phyloP scores from a whole-genome alignment of 2,797 vertebrate genomes.

The Enteromius afrohamiltoni region DNA sequence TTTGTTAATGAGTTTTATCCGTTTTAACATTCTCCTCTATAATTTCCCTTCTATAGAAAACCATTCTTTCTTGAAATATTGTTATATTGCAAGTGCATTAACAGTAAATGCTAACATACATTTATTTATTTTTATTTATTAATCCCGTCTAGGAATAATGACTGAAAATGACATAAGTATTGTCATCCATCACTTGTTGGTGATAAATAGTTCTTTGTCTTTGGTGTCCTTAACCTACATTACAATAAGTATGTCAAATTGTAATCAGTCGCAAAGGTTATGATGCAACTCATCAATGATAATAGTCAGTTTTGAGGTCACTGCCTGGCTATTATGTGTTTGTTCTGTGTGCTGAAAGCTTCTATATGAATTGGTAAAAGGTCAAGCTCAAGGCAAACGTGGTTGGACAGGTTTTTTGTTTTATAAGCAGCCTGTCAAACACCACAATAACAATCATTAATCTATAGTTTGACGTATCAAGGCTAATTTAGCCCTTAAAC shows the following conservation, averaged over 20 bases:
- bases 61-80: neutral
- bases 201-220: neutral
- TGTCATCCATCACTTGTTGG: neutral
- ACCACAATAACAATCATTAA: conserved; percentile 13
- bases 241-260: neutral
- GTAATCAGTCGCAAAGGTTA: neutral
- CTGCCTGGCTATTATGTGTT: neutral
- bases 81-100: neutral
- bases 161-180: neutral
- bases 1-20: neutral
- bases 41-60: neutral
- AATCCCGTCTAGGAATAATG: neutral
- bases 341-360: neutral
- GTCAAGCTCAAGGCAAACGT: conserved; percentile 21
- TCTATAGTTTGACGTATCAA: conserved; percentile 23
- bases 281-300: neutral
- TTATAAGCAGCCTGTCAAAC: neutral
- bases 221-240: neutral
- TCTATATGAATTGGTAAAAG: neutral
- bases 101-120: neutral
- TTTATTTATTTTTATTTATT: neutral
- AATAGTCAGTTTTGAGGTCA: neutral
- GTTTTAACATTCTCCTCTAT: neutral
- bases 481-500: conserved; percentile 17
- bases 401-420: neutral